Conservation (phyloP, 2,113 vertebrate genomes). For the Polyodon spathula region DNA sequence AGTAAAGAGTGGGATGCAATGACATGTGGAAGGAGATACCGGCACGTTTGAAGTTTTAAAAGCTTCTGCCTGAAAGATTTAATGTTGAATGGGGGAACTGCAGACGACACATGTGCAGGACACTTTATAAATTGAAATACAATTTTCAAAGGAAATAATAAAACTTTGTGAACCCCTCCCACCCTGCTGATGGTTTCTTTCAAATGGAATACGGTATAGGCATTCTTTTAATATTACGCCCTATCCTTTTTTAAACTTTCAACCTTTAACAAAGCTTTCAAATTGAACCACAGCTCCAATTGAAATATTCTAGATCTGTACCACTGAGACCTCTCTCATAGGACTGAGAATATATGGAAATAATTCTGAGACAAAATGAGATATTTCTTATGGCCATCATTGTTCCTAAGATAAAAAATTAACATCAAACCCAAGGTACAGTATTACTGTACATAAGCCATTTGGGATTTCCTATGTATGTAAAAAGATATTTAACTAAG, state of each 20-base stretch:
- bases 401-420: no score
- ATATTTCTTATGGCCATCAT: no score
- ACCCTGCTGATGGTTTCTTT: constrained; percentile 43
- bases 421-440: no score
- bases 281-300: no score
- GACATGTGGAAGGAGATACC: constrained; percentile 58
- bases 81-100: constrained; percentile 41
- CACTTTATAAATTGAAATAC: constrained; percentile 50
- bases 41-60: constrained; percentile 68
- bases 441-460: no score
- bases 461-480: no score
- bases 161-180: constrained; percentile 35
- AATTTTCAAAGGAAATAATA: constrained; percentile 62
- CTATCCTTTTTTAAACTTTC: constrained; percentile 25
- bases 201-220: constrained; percentile 33
- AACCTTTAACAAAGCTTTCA: constrained; percentile 30
- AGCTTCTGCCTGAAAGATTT: constrained; percentile 66
- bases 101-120: constrained; percentile 46
- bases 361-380: no score
- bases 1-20: constrained; percentile 48
- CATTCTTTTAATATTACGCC: constrained; percentile 45
- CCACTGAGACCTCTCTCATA: no score
- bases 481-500: no score
- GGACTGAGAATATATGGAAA: no score
- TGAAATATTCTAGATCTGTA: no score